Evolutionary conservation across 2,797 vertebrate genomes (phyloP), one percentile per base, ranked within the genome.

Genomic region (Mormyrus proboscirostris): DNA sequence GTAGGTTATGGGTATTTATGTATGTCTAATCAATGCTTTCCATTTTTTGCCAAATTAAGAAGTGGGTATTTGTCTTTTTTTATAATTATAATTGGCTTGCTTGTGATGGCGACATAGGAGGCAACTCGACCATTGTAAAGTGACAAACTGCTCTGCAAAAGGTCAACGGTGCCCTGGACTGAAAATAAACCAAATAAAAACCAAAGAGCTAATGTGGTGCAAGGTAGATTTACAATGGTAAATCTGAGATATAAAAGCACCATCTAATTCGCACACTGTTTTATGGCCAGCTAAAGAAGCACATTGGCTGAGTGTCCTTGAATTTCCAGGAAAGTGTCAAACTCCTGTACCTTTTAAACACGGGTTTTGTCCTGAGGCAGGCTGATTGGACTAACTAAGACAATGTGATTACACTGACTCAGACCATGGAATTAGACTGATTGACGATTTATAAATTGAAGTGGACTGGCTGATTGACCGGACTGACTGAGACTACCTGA

Each of bases 21-120:
- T 82, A 22, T 44, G 38, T 82, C 76, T 82, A 82, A 47, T 82
- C 38, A 82, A 82, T 47, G 38, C 19, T 82, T 82, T 82, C 76
- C 76, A n/a, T 47, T 82, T 82, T 44, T 82, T 82, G 38, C 76
- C 76, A 82, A 82, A n/a, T 82, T 82, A 47, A 82, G 76, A n/a
- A 82, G 41, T n/a, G 38, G 41, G 0, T 47, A n/a, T 82, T 82
- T 47, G 38, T 47, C 41, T 41, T 82, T 82, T 44, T 41, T 82
- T 82, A 29, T 76, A 76, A 76, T 76, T 82, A 44, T 82, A 82
- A 82, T 22, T 82, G 41, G 76, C 76, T 82, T 47, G 41, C 38
- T 22, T 47, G 41, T 9, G 76, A 82, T 82, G 76, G 47, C 76
- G 76, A 82, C 16, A 82, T 47, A 82, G 16, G 76, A 82, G 47